Conservation (phyloP, 1,140 invertebrate genomes). For the Anastrepha ludens region DNA sequence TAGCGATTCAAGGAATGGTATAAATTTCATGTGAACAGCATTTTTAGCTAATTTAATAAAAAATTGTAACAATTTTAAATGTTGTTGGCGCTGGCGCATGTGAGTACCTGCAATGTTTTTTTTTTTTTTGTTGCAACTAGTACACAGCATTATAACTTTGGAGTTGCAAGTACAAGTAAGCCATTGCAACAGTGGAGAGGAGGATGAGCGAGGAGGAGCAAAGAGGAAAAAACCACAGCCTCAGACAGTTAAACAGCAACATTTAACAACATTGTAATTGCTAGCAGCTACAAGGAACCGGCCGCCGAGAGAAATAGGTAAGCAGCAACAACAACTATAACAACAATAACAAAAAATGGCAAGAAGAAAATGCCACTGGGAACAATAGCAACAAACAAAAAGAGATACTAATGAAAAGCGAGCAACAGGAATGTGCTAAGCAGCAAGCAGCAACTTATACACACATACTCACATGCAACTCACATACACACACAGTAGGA, state of each 20-base stretch:
- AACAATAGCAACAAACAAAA: background rate
- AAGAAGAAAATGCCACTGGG: background rate
- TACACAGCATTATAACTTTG: background rate
- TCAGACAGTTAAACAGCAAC: slow-evolving; percentile 36
- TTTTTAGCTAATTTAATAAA: slow-evolving; percentile 52
- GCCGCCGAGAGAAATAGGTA: background rate
- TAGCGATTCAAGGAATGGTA: slow-evolving; percentile 31
- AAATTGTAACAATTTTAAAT: slow-evolving; percentile 52
- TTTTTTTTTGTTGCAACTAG: background rate
- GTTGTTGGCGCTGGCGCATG: slow-evolving; percentile 2
- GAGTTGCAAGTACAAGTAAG: background rate
- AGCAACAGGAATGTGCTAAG: background rate
- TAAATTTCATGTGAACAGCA: slow-evolving; percentile 52
- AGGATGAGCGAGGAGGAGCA: background rate
- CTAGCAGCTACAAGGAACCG: slow-evolving; percentile 35
- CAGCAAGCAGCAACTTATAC: background rate
- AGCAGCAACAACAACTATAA: background rate
- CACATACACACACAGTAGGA: too few relatives aligned
- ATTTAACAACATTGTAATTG: slow-evolving; percentile 51
- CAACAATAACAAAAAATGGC: background rate
- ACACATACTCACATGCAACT: background rate
- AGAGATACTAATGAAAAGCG: background rate
- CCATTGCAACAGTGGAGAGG: background rate
- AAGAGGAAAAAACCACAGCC: slow-evolving; percentile 3
- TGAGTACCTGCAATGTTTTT: background rate